These are phyloP conservation scores for Eretmochelys imbricata DNA, from an alignment of 2,113 vertebrate genomes.

Conservation along the genomic window DNA sequence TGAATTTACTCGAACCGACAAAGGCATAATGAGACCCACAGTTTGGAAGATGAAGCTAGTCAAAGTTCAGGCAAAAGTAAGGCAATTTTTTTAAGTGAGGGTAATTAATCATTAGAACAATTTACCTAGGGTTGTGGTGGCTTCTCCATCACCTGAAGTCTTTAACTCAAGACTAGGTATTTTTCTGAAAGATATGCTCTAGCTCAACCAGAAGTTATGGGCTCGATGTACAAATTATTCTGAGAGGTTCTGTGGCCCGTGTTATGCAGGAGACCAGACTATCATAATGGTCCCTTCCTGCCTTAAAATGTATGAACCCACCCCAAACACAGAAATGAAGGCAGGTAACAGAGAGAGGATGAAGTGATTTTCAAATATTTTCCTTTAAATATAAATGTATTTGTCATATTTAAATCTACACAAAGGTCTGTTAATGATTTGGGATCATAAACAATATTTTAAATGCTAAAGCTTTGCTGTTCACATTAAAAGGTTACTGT, in stretches of 20 bases:
- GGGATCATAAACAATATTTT: background rate
- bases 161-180: background rate
- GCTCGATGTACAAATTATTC: background rate
- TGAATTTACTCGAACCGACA: background rate
- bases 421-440: background rate
- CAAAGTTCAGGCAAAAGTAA: background rate
- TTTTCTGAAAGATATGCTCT: background rate
- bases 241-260: background rate
- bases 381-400: background rate
- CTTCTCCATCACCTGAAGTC: background rate
- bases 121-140: background rate
- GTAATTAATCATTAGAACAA: background rate
- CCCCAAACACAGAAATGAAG: background rate
- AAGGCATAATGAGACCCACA: background rate
- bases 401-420: background rate
- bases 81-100: background rate
- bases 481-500: background rate
- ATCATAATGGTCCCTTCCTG: background rate
- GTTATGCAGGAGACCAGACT: background rate
- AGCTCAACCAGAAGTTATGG: constrained; percentile 3
- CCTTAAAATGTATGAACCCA: background rate
- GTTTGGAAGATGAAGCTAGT: background rate
- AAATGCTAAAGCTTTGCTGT: background rate
- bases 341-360: background rate
- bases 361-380: background rate